Conservation (phyloP, 2,888 invertebrate species). For the Harpagoxenus sublaevis region DNA sequence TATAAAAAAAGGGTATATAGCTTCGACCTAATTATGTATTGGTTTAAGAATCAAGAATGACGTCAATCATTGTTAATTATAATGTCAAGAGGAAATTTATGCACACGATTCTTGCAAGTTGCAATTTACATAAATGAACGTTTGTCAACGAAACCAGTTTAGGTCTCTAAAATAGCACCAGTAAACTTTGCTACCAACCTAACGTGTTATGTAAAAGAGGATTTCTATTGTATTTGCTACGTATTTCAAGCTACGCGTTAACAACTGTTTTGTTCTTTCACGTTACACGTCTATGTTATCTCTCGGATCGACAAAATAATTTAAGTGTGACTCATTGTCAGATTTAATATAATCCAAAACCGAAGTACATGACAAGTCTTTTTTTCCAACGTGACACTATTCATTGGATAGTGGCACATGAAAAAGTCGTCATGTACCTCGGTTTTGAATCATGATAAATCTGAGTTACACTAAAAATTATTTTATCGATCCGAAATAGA, state of each 20-base stretch:
- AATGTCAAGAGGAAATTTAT: background rate
- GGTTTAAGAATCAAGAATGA: background rate
- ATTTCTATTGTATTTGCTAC: conserved; percentile 2
- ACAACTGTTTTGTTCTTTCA: background rate
- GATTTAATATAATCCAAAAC: background rate
- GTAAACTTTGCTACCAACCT: background rate
- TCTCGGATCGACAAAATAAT: conserved; percentile 11
- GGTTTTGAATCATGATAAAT: too few species aligned
- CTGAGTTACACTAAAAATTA: too few species aligned
- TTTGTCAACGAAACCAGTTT: conserved; percentile 5
- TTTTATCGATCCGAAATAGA: too few species aligned
- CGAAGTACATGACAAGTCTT: background rate
- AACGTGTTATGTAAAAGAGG: background rate
- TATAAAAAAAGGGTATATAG: background rate
- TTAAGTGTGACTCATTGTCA: background rate
- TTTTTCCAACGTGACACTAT: background rate
- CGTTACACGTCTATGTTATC: background rate
- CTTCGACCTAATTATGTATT: background rate
- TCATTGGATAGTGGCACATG: background rate
- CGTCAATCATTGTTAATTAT: background rate
- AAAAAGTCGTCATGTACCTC: too few species aligned
- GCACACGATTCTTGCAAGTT: background rate
- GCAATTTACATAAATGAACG: background rate
- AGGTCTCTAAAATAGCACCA: background rate
- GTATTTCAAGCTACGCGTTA: background rate